Evolutionary conservation across 2,113 vertebrate genomes (phyloP).

Genomic region (Tachysurus vachellii): DNA sequence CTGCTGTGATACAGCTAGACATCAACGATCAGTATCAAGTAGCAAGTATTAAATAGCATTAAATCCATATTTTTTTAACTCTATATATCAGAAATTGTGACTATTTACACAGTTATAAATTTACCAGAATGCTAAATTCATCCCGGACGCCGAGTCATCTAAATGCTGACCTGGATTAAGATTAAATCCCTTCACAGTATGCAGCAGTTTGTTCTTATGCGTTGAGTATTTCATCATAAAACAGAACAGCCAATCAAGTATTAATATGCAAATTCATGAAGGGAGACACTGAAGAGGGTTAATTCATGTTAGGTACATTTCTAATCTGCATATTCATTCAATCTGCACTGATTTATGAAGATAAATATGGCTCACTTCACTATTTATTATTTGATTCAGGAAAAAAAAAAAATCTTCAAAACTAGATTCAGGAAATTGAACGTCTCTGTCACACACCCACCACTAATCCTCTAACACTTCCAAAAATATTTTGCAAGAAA

Average conservation of each 20-base stretch:
- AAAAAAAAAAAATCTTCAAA: background rate
- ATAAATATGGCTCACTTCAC: background rate
- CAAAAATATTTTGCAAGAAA: background rate
- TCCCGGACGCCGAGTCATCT: background rate
- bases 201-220: background rate
- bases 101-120: background rate
- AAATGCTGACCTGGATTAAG: background rate
- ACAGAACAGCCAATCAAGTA: background rate
- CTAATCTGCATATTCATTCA: background rate
- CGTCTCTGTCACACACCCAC: background rate
- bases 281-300: background rate
- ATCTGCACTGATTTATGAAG: background rate
- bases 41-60: background rate
- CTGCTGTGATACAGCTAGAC: background rate
- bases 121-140: background rate
- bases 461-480: background rate
- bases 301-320: background rate
- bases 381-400: background rate
- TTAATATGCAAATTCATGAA: background rate
- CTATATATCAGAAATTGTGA: background rate
- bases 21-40: background rate
- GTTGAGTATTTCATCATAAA: background rate
- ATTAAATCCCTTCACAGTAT: background rate
- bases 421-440: background rate
- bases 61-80: background rate